These are phyloP conservation scores for Heliconius cydno DNA, from an alignment of 2,888 invertebrate genomes.

Conservation along the genomic window DNA sequence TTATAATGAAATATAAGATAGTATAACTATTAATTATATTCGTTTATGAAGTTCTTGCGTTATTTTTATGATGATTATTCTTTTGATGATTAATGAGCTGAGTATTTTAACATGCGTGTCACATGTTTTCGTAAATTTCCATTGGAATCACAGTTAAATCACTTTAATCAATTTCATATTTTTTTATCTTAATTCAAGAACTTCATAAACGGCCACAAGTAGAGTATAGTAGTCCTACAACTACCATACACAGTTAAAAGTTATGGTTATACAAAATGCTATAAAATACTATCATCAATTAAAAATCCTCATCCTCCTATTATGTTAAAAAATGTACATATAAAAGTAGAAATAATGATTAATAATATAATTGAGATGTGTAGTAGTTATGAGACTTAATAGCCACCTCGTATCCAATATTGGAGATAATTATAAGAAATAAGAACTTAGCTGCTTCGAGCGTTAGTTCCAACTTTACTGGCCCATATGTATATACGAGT, in stretches of 20 bases:
- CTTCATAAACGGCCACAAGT: background rate
- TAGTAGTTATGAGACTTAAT: background rate
- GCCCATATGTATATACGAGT: background rate
- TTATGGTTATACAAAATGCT: conserved; percentile 12
- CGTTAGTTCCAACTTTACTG: background rate
- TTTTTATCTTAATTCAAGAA: background rate
- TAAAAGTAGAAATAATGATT: background rate
- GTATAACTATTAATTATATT: background rate
- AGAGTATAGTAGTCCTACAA: background rate
- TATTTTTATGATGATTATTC: background rate
- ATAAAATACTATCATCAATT: conserved; percentile 24
- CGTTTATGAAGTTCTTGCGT: conserved; percentile 6
- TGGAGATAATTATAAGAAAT: background rate
- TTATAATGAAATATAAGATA: conserved; percentile 24
- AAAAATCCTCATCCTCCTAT: background rate
- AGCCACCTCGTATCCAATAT: conserved; percentile 11
- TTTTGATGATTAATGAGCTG: background rate
- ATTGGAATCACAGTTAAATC: background rate
- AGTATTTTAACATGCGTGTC: background rate
- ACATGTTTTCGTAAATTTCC: background rate
- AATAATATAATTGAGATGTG: background rate
- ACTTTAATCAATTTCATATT: background rate
- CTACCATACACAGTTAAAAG: background rate
- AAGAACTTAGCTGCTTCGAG: background rate
- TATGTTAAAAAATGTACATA: background rate